phyloP scores from a whole-genome alignment of 2,113 vertebrate species.

The Neofelis nebulosa region DNA sequence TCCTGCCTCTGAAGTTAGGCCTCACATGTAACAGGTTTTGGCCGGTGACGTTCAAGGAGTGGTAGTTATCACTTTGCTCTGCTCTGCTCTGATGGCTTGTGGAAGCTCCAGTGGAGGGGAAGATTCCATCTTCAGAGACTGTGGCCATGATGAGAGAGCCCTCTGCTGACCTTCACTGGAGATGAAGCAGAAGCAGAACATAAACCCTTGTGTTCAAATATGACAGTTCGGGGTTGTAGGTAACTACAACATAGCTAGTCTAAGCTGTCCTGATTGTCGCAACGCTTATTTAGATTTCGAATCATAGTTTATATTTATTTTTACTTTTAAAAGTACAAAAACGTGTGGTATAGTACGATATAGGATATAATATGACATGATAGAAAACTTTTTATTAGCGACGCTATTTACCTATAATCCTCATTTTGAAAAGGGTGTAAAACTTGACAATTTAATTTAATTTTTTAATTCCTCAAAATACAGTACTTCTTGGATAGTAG shows the following conservation, averaged over 20 bases:
- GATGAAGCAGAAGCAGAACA: background rate
- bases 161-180: constrained; percentile 45
- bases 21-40: background rate
- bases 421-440: background rate
- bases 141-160: constrained; percentile 21
- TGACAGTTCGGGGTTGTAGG: background rate
- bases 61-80: no score
- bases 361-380: background rate
- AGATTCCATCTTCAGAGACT: rapidly evolving
- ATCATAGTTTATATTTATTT: background rate
- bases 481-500: background rate
- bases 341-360: background rate
- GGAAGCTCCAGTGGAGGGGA: background rate
- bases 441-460: background rate
- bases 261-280: background rate
- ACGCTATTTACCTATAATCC: background rate
- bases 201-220: background rate
- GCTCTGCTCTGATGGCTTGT: background rate
- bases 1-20: background rate
- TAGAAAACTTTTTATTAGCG: background rate
- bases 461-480: background rate
- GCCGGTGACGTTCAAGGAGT: background rate
- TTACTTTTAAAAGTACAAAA: background rate
- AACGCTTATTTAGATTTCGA: background rate
- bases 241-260: background rate